Base-by-base conservation (phyloP, 53 echinoderm and acorn worm genomes). In the Holothuria leucospilota region DNA sequence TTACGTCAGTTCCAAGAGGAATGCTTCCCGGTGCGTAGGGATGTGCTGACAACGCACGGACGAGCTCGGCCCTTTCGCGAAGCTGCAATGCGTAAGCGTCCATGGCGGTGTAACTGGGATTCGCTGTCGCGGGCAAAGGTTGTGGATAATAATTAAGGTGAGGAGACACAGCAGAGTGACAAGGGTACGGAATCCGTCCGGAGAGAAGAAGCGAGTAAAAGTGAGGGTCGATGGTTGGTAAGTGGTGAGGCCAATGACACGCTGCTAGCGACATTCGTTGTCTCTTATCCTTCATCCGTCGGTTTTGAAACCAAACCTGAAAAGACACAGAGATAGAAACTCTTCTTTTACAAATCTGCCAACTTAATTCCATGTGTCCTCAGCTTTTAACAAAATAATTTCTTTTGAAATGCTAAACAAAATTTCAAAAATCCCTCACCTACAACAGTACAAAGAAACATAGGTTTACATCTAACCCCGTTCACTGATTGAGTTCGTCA, bases 281-380 rank as follows among this genome's bases (percentile, higher is more conserved):
- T 29, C 98, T 90, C 53, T 97, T 97, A 67, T 95, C 95, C 60
- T 97, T 97, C 98, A 97, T 97, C 12, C 98, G 91, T 26, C 98
- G 93, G 71, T 97, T 97, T 87, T 97, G 98, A 78, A 97, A 97
- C 98, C 98, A 97, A 51, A 97, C 98, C 98, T 97, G 87, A 12
- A 63, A n/a, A 28, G 23, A 56, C 25, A 56, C 0, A 56, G 56
- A 56, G 15, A 56, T 12, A 56, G 8, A 56, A 52, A 13, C 13
- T 52, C 18, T 15, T 56, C 56, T 4, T 56, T 56, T 16, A 56
- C 56, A 56, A 56, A 56, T 56, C 56, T 56, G 56, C 56, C 18
- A 56, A 56, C 56, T 16, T 15, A 16, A 4, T 56, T 56, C 15
- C 56, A 18, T 18, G 1, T 16, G 5, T 56, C 56, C 18, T 16